A percentile compares a stretch with the other conserved stretches of the same genome.
Evolutionary conservation across 2,113 vertebrate species (phyloP).

Genomic region (Albula glossodonta): DNA sequence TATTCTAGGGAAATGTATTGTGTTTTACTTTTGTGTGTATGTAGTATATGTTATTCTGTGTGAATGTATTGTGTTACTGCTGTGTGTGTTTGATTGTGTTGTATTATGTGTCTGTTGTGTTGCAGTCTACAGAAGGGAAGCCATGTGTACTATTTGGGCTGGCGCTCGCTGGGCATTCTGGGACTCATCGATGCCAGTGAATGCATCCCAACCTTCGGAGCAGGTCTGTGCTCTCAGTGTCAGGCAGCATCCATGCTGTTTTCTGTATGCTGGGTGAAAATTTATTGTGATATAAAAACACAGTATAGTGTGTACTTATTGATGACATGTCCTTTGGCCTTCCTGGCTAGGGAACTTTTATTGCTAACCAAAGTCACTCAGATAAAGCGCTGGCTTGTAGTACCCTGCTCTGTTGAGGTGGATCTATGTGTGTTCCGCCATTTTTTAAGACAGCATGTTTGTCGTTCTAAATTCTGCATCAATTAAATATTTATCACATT

Average conservation of each 20-base stretch:
- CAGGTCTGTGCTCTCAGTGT: slow-evolving; percentile 52
- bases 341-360: no score
- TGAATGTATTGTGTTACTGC: not conserved
- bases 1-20: no score
- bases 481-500: not conserved
- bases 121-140: slow-evolving; percentile 64
- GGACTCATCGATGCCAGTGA: slow-evolving; percentile 77
- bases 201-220: slow-evolving; percentile 74
- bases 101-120: slow-evolving; percentile 17
- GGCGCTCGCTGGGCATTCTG: slow-evolving; percentile 69
- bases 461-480: not conserved
- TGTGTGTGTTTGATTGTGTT: not conserved
- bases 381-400: no score
- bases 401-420: no score
- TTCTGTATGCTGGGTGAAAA: no score
- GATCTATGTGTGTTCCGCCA: no score
- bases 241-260: no score
- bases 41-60: not conserved
- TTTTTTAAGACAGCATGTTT: not conserved
- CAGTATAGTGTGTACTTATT: no score
- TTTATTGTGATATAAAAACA: no score
- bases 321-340: no score
- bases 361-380: no score
- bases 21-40: not conserved
- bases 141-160: slow-evolving; percentile 71